Percentiles rank a stretch among this genome's conserved stretches.
phyloP scores from a whole-genome alignment of 1,140 invertebrate genomes.

The Ectropis grisescens region DNA sequence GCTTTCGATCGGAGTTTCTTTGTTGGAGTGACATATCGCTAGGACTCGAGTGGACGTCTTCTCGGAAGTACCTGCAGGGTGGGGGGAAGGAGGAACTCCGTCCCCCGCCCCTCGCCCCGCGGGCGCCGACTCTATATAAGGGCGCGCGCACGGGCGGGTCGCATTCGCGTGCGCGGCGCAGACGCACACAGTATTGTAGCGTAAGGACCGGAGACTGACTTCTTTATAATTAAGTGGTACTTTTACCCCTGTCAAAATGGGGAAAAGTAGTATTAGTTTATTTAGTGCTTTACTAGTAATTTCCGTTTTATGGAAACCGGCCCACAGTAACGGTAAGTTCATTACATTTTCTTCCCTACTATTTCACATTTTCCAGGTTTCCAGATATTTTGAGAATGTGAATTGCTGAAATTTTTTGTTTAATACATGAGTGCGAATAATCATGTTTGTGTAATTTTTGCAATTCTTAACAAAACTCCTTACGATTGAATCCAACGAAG shows the following conservation, averaged over 20 bases:
- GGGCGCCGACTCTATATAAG: conserved; percentile 51
- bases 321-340: conserved; percentile 36
- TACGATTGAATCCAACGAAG: background rate
- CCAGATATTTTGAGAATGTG: background rate
- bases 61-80: no score
- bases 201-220: conserved; percentile 38
- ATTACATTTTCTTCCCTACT: no score
- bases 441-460: background rate
- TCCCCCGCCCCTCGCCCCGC: no score
- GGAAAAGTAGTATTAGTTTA: conserved; percentile 43
- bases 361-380: no score
- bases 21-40: no score
- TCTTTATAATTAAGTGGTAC: conserved; percentile 21
- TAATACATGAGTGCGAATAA: background rate
- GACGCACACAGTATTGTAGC: conserved; percentile 31
- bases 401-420: background rate
- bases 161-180: conserved; percentile 42
- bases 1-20: no score
- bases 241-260: conserved; percentile 43
- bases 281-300: conserved; percentile 43
- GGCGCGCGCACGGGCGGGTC: conserved; percentile 5
- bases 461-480: background rate
- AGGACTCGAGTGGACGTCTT: no score
- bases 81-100: no score
- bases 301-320: conserved; percentile 53